These are phyloP conservation scores for Fratercula arctica DNA, from an alignment of 2,797 vertebrate species.

Conservation along the genomic window DNA sequence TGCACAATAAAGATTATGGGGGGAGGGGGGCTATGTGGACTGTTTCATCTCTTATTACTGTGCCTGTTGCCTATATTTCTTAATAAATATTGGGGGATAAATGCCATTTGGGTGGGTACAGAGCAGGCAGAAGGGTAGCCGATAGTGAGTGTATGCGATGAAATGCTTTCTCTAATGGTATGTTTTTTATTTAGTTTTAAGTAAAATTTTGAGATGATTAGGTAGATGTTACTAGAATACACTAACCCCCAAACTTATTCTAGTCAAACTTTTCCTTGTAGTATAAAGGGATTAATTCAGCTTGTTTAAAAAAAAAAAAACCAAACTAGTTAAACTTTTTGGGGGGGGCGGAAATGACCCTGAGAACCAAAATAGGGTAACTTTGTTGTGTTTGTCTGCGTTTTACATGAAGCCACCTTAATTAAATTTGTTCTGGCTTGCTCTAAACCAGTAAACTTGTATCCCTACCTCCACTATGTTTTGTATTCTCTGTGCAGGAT, in stretches of 20 bases:
- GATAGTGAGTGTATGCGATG: neutral
- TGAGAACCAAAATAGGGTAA: neutral
- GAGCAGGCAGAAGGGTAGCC: neutral
- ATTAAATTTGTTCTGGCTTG: neutral
- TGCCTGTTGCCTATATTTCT: neutral
- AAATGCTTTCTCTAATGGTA: neutral
- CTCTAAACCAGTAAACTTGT: neutral
- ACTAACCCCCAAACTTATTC: neutral
- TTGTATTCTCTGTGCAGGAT: neutral
- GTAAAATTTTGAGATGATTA: neutral
- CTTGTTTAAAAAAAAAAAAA: neutral
- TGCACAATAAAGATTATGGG: rapidly evolving
- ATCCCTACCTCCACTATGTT: neutral
- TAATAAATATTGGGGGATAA: neutral
- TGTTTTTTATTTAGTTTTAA: neutral
- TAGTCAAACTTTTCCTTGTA: neutral
- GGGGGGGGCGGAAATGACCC: neutral
- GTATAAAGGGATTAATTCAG: neutral
- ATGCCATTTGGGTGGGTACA: neutral
- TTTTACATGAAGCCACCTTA: neutral
- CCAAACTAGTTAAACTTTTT: neutral
- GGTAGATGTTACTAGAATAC: neutral
- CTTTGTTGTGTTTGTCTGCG: neutral
- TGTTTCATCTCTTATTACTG: neutral
- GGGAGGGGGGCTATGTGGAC: rapidly evolving